A percentile compares a stretch with the other conserved stretches of the same genome.
Conservation (phyloP, 2,888 invertebrate species). For the Tortrix viridana region DNA sequence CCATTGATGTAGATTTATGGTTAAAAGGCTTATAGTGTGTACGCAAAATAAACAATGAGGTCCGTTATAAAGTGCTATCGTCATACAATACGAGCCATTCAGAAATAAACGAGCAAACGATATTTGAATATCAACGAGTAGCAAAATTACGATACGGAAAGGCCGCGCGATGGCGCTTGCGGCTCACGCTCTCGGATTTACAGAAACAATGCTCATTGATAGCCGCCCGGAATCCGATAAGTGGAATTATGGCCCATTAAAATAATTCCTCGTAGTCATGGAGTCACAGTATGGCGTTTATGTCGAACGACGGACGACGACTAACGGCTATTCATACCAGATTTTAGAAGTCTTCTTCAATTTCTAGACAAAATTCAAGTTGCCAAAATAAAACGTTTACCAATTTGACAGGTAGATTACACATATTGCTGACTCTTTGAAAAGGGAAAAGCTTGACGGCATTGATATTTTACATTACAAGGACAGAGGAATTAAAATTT, state of each 20-base stretch:
- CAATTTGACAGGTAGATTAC: too few relatives aligned
- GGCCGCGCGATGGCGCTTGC: constrained; percentile 64
- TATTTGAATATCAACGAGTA: constrained; percentile 72
- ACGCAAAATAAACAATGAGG: constrained; percentile 40
- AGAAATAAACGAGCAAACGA: constrained; percentile 70
- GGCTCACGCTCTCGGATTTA: constrained; percentile 65
- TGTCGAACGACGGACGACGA: constrained; percentile 37
- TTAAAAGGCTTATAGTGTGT: constrained; percentile 33
- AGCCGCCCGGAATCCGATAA: constrained; percentile 64
- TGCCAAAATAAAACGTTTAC: not conserved
- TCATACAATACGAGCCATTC: constrained; percentile 71
- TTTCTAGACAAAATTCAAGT: not conserved
- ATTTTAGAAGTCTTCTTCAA: not conserved
- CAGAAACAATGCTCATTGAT: constrained; percentile 68
- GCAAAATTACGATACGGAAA: constrained; percentile 71
- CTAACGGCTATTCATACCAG: constrained; percentile 41
- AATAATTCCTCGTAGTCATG: constrained; percentile 67
- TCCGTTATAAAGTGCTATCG: constrained; percentile 72
- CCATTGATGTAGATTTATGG: constrained; percentile 32
- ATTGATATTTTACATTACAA: too few relatives aligned
- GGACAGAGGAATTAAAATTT: too few relatives aligned
- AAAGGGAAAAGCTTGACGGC: too few relatives aligned
- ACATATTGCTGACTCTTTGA: too few relatives aligned
- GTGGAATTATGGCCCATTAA: constrained; percentile 71
- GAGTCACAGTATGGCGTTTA: constrained; percentile 42